A percentile compares a stretch with the other conserved stretches of the same genome.
phyloP scores from a whole-genome alignment of 1,140 invertebrate genomes.

The Lucilia sericata region DNA sequence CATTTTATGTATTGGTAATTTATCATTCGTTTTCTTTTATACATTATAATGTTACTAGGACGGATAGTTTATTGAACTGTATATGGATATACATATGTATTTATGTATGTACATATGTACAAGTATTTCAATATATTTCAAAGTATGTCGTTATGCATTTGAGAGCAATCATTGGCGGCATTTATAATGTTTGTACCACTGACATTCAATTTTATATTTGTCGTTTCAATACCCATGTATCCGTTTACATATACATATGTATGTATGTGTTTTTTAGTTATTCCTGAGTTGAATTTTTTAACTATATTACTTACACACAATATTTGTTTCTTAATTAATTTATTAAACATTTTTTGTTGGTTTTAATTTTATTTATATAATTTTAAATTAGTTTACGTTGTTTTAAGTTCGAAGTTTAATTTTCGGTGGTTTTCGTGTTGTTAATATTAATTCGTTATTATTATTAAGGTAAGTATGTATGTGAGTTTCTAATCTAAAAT shows the following conservation, averaged over 20 bases:
- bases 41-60: background rate
- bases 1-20: constrained; percentile 16
- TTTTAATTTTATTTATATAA: background rate
- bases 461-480: background rate
- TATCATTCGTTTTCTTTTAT: background rate
- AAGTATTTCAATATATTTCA: background rate
- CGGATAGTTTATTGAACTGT: constrained; percentile 23
- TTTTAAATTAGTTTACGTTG: background rate
- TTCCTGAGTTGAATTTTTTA: background rate
- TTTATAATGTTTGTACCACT: background rate
- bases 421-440: background rate
- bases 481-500: background rate
- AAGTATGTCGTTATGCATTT: background rate
- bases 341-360: background rate
- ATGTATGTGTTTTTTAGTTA: background rate
- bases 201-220: background rate
- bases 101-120: too few relatives aligned
- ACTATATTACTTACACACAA: background rate
- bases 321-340: too few relatives aligned
- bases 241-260: background rate
- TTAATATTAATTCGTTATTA: background rate
- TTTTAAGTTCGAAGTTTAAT: background rate
- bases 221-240: background rate
- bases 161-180: background rate
- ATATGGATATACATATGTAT: background rate